Base-by-base conservation (phyloP, 2,888 invertebrate genomes). In the Halocaridina rubra region DNA sequence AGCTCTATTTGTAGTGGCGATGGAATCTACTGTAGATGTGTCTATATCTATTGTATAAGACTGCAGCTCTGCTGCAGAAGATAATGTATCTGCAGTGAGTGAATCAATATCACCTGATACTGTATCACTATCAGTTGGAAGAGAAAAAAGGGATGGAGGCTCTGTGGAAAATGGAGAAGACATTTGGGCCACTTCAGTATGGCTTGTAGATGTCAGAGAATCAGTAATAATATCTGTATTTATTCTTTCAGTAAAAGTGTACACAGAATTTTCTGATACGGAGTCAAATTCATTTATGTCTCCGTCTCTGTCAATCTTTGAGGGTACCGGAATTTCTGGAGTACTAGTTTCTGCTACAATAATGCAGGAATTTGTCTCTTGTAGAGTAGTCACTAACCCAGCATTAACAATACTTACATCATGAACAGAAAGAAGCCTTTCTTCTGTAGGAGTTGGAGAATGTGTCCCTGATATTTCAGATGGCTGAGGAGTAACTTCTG, bases 121-220 rank as follows among this genome's bases (percentile, higher is more conserved):
- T n/a, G 87, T 84, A 19, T 81, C 81, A 22, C 69, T 75, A 64
- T 87, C 87, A 5, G 81, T 79, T n/a, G 85, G 84, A 30, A 87
- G 85, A 19, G 87, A 87, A 0, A 81, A 82, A 8, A 87, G 29
- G 22, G 87, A 87, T 5, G 69, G 85, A 59, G 29, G 81, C 13
- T 82, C 85, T 16, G 85, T 81, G 33, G 87, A 87, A 3, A 81
- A 64, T 30, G 81, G 85, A 33, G 87, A 84, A 1, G 80, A 61
- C 32, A 84, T 84, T 16, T 77, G 57, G 4, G 82, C 82, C 10
- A 53, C 71, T 57, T 64, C 82, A 71, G 78, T 57, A 33, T 77
- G 71, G 19, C 59, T 39, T 29, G 29, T 78, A 67, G 64, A 33
- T 7, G 76, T 69, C 22, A 27, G n/a, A 46, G 74, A 75, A 75